Percentiles rank a stretch among this genome's conserved stretches.
phyloP scores from a whole-genome alignment of 2,113 vertebrate genomes.

The Petrocephalus zakoni region DNA sequence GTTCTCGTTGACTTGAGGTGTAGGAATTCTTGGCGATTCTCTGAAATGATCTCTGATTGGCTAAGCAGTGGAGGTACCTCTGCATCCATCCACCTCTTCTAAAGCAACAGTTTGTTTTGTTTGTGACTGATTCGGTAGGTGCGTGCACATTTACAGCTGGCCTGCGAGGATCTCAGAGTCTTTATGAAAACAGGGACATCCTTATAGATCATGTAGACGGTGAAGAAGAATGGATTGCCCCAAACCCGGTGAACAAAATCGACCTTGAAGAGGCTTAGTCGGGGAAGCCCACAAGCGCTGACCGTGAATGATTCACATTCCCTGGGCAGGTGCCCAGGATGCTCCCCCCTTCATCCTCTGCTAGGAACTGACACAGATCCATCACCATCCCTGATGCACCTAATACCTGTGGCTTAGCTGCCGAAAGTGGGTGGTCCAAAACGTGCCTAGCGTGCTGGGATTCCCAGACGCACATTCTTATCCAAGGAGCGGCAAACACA shows the following conservation, averaged over 20 bases:
- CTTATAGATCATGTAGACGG: conserved; percentile 16
- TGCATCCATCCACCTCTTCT: background rate
- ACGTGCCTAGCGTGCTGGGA: background rate
- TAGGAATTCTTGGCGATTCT: background rate
- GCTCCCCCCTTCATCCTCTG: background rate
- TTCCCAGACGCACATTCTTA: background rate
- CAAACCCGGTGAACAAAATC: conserved; percentile 23
- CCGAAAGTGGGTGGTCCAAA: background rate
- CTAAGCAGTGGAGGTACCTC: background rate
- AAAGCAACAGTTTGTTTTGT: background rate
- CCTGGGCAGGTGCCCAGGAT: conserved; percentile 11
- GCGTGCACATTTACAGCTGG: background rate
- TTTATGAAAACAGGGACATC: background rate
- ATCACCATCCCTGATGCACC: background rate
- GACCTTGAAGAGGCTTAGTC: conserved; percentile 2
- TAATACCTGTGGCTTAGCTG: background rate
- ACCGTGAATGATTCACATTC: background rate
- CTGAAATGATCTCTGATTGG: too few relatives aligned
- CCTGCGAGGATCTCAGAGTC: conserved; percentile 17
- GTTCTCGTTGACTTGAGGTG: background rate
- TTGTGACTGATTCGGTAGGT: background rate
- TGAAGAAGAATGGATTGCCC: conserved; percentile 22
- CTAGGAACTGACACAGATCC: background rate
- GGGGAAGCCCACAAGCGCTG: background rate
- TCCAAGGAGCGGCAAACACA: background rate